Conservation (phyloP, 2,113 vertebrate species). For the Anolis carolinensis region DNA sequence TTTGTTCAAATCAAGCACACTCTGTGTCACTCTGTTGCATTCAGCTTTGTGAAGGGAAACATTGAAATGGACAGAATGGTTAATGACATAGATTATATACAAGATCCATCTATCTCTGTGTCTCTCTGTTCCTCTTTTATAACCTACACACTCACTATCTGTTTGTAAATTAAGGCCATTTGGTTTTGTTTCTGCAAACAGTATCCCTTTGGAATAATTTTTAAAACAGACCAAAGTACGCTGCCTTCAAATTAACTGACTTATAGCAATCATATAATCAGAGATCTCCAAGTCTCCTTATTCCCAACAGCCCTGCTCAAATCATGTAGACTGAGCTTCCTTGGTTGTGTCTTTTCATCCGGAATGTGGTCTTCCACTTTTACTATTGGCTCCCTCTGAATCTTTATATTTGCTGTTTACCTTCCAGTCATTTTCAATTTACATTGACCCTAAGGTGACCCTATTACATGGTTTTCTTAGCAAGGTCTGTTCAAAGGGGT, state of each 20-base stretch:
- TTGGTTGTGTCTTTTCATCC: too few relatives aligned
- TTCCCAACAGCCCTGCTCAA: too few relatives aligned
- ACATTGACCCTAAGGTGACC: not conserved
- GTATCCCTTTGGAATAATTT: not conserved
- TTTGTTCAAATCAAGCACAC: constrained; percentile 57
- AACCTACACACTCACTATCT: not conserved
- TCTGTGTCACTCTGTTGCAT: constrained; percentile 44
- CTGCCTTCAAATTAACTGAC: too few relatives aligned
- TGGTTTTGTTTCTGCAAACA: constrained; percentile 34
- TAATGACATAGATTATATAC: accelerated
- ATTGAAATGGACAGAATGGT: constrained; percentile 3
- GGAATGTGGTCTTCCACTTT: too few relatives aligned
- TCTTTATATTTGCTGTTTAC: not conserved
- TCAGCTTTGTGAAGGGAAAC: constrained; percentile 20
- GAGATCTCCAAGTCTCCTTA: too few relatives aligned
- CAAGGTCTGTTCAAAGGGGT: too few relatives aligned
- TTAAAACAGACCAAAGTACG: not conserved
- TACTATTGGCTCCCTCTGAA: not conserved
- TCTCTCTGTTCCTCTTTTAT: not conserved
- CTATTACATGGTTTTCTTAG: too few relatives aligned
- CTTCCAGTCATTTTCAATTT: not conserved
- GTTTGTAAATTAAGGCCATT: not conserved
- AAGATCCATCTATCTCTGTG: not conserved
- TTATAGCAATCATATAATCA: too few relatives aligned
- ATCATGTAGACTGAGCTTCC: too few relatives aligned